Conservation (phyloP, 2,797 vertebrate species). For the Gobio occitaniae region DNA sequence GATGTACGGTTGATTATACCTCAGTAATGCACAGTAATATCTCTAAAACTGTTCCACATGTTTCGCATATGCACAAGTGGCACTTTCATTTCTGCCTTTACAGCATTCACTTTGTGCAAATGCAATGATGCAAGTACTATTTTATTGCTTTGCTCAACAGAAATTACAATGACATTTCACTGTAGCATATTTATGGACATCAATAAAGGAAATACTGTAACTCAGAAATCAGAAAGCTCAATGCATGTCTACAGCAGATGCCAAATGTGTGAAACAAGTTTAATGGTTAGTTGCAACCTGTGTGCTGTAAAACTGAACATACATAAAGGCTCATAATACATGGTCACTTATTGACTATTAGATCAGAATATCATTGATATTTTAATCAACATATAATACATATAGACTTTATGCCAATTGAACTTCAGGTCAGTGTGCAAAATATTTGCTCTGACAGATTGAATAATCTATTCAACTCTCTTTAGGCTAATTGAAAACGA, state of each 20-base stretch:
- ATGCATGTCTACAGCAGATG: not conserved
- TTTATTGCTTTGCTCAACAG: not conserved
- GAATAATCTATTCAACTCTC: conserved; percentile 38
- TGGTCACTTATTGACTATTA: not conserved
- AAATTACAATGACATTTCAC: not conserved
- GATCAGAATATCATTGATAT: not conserved
- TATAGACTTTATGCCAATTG: no score
- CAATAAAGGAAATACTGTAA: not conserved
- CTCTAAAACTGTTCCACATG: not conserved
- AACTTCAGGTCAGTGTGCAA: not conserved
- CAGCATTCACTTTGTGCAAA: not conserved
- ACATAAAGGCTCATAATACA: not conserved
- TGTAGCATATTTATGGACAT: not conserved
- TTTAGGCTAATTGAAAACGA: conserved; percentile 90
- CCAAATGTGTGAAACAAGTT: not conserved
- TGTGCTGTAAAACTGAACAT: no score
- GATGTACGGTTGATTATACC: conserved; percentile 77
- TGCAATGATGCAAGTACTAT: not conserved
- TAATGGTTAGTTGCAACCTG: not conserved
- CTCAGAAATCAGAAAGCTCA: no score
- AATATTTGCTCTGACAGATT: not conserved
- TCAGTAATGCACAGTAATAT: no score
- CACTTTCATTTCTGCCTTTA: not conserved
- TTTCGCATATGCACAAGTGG: not conserved
- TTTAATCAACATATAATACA: not conserved